These are phyloP conservation scores for Gymnocypris eckloni DNA, from an alignment of 2,797 vertebrate genomes.

Conservation along the genomic window DNA sequence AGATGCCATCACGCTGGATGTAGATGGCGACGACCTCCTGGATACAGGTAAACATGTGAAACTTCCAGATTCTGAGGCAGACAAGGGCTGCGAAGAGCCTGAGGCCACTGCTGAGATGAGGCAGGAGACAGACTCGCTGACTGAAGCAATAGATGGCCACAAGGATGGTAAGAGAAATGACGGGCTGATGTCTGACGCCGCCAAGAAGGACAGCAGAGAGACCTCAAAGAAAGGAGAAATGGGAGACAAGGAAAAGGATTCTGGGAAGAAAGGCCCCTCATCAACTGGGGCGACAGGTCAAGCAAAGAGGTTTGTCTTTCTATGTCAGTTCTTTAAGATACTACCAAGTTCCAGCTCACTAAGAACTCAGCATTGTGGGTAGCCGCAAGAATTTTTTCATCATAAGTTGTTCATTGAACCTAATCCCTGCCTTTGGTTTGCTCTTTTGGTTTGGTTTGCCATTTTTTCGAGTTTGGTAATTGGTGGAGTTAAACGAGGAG, in stretches of 20 bases:
- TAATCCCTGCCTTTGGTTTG: constrained; percentile 88
- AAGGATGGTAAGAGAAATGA: constrained; percentile 98
- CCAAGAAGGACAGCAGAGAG: constrained; percentile 97
- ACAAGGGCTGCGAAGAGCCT: constrained; percentile 91
- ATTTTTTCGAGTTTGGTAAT: constrained; percentile 84
- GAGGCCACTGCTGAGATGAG: constrained; percentile 88
- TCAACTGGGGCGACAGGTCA: constrained; percentile 98
- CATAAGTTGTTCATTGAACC: constrained; percentile 85
- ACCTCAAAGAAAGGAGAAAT: constrained; percentile 95
- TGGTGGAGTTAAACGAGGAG: constrained; percentile 85
- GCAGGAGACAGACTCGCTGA: constrained; percentile 90
- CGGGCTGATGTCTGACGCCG: constrained; percentile 86
- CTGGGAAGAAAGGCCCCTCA: constrained; percentile 99
- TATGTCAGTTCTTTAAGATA: constrained; percentile 99
- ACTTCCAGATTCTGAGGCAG: constrained; percentile 99
- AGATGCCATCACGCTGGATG: constrained; percentile 99
- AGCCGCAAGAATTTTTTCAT: constrained; percentile 90
- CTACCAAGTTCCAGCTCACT: constrained; percentile 95
- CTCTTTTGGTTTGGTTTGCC: constrained; percentile 75
- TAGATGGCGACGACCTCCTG: constrained; percentile 99
- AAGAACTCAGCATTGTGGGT: constrained; percentile 98
- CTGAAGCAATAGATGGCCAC: constrained; percentile 88
- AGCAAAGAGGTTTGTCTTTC: constrained; percentile 99
- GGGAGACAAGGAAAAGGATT: constrained; percentile 99
- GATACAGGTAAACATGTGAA: constrained; percentile 99